Evolutionary conservation across 2,113 vertebrate species (phyloP), one percentile per base, ranked within the genome.

Genomic region (Ammospiza nelsoni): DNA sequence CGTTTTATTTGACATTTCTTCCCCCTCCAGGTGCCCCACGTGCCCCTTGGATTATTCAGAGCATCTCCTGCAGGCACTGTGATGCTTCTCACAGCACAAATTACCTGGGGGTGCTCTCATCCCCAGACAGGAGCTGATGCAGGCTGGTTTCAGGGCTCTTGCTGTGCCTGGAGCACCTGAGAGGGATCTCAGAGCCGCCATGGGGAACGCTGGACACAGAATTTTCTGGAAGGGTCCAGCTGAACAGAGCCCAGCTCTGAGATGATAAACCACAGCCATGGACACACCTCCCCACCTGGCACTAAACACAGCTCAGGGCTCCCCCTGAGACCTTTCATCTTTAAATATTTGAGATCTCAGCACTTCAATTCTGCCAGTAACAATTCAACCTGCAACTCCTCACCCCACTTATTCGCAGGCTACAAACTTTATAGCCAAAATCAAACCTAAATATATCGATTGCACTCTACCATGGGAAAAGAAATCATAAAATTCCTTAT

Each of bases 161-260:
- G 19, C 52, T 54, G 52, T 12, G 5, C 28, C 23, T 25, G 6
- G 33, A 86, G 27, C 51, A 28, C 28, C 69, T 13, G 16, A 43
- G 49, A 9, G 59, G 41, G 55, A 44, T 44, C 44, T 52, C 35
- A 13, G 14, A 44, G 52, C 25, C 11, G 8, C 66, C 46, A 8
- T 0, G 2, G 39, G 44, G 35, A 66, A 8, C 25, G 5, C 0
- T 3, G 1, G 23, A 16, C 19, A 15, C 2, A 2, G 43, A 43
- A 48, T 33, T 19, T n/a, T 71, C 61, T 15, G 27, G 63, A 43
- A 35, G 61, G 79, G 52, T 51, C 20, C 7, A 8, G 25, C 41
- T n/a, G 48, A 66, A 0, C 62, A 37, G 52, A 85, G 31, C 35
- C n/a, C 41, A 54, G 29, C 4, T 31, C 55, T 17, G 22, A 33